Percentiles rank a stretch among this genome's conserved stretches.
Conservation (phyloP, 2,888 invertebrate genomes). For the Platypus cylindrus region DNA sequence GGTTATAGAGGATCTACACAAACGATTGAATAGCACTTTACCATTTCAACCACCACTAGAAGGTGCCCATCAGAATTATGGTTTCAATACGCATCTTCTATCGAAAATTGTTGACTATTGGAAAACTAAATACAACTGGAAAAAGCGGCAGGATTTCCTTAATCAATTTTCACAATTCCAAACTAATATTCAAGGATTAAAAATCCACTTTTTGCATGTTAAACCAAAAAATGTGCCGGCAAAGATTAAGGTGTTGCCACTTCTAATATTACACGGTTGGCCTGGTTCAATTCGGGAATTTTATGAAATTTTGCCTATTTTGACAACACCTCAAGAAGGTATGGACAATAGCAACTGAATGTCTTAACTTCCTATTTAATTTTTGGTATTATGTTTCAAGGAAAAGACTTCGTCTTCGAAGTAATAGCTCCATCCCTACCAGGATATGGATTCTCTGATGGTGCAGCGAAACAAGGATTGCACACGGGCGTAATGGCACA, state of each 20-base stretch:
- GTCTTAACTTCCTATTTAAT: no score
- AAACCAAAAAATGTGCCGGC: conserved; percentile 36
- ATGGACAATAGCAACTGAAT: no score
- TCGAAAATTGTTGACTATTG: conserved; percentile 61
- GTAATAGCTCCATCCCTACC: conserved; percentile 45
- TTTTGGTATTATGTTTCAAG: conserved; percentile 3
- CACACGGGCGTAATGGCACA: conserved; percentile 43
- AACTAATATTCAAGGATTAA: conserved; percentile 54
- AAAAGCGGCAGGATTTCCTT: conserved; percentile 47
- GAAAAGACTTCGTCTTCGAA: conserved; percentile 49
- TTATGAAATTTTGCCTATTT: conserved; percentile 56
- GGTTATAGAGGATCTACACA: conserved; percentile 41
- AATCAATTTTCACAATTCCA: conserved; percentile 57
- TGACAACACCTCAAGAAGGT: conserved; percentile 42
- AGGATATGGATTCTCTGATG: conserved; percentile 31
- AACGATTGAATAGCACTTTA: conserved; percentile 40
- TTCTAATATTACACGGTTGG: conserved; percentile 78
- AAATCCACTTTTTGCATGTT: conserved; percentile 42
- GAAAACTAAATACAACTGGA: conserved; percentile 59
- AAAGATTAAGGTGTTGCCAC: conserved; percentile 43
- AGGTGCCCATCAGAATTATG: conserved; percentile 61
- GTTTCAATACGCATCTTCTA: conserved; percentile 61
- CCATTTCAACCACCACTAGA: conserved; percentile 44
- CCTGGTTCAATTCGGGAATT: conserved; percentile 82
- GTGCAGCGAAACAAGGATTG: conserved; percentile 48